Percentiles rank a stretch among this genome's conserved stretches.
Conservation (phyloP, 2,888 invertebrate genomes). For the Aelia acuminata region DNA sequence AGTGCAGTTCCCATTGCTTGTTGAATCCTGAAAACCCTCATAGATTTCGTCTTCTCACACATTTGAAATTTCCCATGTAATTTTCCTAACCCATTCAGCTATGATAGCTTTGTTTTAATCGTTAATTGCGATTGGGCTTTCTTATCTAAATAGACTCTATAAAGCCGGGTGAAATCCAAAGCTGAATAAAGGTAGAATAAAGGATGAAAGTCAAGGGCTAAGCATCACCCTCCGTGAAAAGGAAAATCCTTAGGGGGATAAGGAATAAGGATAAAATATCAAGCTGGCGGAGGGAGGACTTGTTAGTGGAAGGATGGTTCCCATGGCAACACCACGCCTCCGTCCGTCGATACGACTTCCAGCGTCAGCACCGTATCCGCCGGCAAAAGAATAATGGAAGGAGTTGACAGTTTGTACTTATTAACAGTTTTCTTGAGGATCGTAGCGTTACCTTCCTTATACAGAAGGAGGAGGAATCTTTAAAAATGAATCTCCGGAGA, state of each 20-base stretch:
- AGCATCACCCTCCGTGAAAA: neutral
- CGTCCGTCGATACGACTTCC: constrained; percentile 53
- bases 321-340: constrained; percentile 56
- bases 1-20: neutral
- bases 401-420: neutral
- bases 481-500: too few species aligned
- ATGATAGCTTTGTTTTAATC: neutral
- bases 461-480: neutral
- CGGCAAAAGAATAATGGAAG: neutral
- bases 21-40: neutral
- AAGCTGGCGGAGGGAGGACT: constrained; percentile 11
- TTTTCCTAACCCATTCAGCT: neutral
- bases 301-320: constrained; percentile 38
- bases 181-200: neutral
- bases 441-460: neutral
- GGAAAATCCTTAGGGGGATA: constrained; percentile 40
- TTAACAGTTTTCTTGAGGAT: neutral
- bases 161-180: neutral
- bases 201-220: neutral
- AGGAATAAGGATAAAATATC: constrained; percentile 44
- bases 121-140: neutral
- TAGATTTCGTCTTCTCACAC: neutral
- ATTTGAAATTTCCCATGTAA: neutral
- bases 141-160: neutral
- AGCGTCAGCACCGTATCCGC: constrained; percentile 19